These are phyloP conservation scores for Bombycilla garrulus DNA, from an alignment of 2,113 vertebrate species.

Conservation along the genomic window DNA sequence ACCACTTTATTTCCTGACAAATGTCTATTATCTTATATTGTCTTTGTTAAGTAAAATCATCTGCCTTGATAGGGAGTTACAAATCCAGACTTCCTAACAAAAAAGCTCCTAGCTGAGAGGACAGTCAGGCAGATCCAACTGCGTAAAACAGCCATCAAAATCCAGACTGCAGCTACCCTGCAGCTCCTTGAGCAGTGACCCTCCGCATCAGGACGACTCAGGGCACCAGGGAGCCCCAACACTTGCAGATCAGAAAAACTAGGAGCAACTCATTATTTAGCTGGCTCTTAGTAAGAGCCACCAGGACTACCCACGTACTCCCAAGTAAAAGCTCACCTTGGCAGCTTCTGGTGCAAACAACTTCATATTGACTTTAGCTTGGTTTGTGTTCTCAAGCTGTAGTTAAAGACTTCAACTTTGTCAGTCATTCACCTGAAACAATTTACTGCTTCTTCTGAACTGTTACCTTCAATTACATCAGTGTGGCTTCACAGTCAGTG, in stretches of 20 bases:
- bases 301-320: background rate
- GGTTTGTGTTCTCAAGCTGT: background rate
- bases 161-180: background rate
- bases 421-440: background rate
- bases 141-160: background rate
- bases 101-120: background rate
- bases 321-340: background rate
- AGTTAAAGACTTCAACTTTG: background rate
- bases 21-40: background rate
- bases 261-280: background rate
- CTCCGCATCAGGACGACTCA: no score
- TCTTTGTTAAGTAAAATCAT: background rate
- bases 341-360: background rate
- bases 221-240: background rate
- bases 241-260: background rate
- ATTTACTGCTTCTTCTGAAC: background rate
- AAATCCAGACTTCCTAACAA: background rate
- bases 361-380: background rate
- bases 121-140: background rate
- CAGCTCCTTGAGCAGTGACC: rapidly evolving
- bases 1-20: background rate
- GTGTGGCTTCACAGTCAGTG: background rate
- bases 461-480: background rate
- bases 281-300: background rate
- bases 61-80: background rate